Conservation (phyloP, 2,113 vertebrate species). For the Galemys pyrenaicus region DNA sequence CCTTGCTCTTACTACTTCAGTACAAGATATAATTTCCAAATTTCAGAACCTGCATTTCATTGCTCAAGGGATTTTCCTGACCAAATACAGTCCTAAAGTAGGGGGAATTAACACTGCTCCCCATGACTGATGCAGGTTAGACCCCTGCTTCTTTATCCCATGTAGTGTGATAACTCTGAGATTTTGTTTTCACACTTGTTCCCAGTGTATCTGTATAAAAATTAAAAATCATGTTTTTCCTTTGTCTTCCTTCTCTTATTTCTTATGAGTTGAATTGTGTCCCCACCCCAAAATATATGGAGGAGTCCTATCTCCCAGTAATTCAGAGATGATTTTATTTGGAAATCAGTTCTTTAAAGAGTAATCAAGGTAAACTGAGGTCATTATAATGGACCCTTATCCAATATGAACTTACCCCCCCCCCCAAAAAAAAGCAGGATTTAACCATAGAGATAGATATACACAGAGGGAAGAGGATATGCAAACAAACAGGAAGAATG, state of each 20-base stretch:
- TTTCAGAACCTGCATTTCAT: neutral
- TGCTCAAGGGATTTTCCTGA: neutral
- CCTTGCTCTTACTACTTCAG: neutral
- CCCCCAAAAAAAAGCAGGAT: neutral
- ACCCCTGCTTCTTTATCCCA: neutral
- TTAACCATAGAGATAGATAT: neutral
- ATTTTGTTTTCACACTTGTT: neutral
- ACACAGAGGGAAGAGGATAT: neutral
- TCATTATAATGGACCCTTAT: neutral
- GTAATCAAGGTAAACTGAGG: neutral
- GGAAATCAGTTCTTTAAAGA: neutral
- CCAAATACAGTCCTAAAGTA: neutral
- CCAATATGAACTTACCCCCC: neutral
- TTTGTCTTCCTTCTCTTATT: neutral
- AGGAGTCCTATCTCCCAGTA: neutral
- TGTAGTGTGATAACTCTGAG: neutral
- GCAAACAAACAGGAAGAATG: neutral
- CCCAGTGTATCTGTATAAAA: neutral
- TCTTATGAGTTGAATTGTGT: neutral
- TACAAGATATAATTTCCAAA: neutral
- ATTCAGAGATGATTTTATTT: neutral
- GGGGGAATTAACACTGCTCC: neutral
- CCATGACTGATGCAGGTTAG: neutral
- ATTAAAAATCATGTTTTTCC: neutral
- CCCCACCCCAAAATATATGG: neutral